phyloP scores from a whole-genome alignment of 2,888 invertebrate genomes.

The Panorpa germanica region DNA sequence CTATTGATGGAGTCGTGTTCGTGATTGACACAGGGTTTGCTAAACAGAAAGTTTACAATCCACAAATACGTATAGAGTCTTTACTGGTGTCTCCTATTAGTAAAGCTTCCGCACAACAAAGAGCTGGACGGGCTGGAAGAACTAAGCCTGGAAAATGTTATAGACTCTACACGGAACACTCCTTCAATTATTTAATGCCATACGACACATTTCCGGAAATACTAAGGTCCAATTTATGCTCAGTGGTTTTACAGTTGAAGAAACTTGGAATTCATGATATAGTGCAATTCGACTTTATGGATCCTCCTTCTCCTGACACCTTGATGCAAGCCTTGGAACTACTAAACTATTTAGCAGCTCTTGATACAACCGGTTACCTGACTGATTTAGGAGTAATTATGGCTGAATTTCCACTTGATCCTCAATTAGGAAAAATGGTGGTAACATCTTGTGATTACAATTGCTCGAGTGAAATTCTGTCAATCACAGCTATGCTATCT shows the following conservation, averaged over 20 bases:
- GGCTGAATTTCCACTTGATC: slow-evolving; percentile 79
- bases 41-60: slow-evolving; percentile 53
- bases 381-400: slow-evolving; percentile 66
- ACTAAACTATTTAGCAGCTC: slow-evolving; percentile 60
- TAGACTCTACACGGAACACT: slow-evolving; percentile 54
- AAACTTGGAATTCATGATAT: slow-evolving; percentile 74
- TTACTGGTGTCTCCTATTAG: slow-evolving; percentile 69
- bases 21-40: slow-evolving; percentile 80
- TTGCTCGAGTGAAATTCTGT: slow-evolving; percentile 73
- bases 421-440: slow-evolving; percentile 70
- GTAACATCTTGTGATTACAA: slow-evolving; percentile 68
- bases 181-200: slow-evolving; percentile 71
- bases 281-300: slow-evolving; percentile 83
- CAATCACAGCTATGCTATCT: slow-evolving; percentile 74
- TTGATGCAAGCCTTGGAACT: slow-evolving; percentile 71
- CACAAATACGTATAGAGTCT: slow-evolving; percentile 50
- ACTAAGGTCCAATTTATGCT: slow-evolving; percentile 27
- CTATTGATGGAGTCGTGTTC: slow-evolving; percentile 74
- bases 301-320: slow-evolving; percentile 77
- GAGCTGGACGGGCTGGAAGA: slow-evolving; percentile 68
- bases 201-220: slow-evolving; percentile 75
- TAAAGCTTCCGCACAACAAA: slow-evolving; percentile 71
- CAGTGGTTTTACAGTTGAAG: slow-evolving; percentile 67
- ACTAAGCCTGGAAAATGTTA: slow-evolving; percentile 75
- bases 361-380: slow-evolving; percentile 66